Evolutionary conservation across 2,888 invertebrate genomes (phyloP), one percentile per base, ranked within the genome.

Genomic region (Adineta ricciae): DNA sequence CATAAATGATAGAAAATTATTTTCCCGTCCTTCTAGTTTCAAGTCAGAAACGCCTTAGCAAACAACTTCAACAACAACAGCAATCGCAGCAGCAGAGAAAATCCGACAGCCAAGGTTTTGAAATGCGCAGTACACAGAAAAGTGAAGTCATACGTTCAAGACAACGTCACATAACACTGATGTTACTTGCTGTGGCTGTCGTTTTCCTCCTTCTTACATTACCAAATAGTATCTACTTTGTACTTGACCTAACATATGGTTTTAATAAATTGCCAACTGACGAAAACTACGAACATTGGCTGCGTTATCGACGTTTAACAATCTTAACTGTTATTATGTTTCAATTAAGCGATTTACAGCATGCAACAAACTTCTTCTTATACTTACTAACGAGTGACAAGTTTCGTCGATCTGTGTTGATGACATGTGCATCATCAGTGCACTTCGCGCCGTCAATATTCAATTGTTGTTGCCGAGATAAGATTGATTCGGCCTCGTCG

Each of bases 331-430:
- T 78, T 8, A n/a, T 78, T 19, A 38, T 78, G 78, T 78, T 78
- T 78, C 78, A 78, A 78, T 78, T 78, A 41, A 78, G 78, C n/a
- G 78, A 78, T 78, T 41, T 78, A n/a, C 78, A 78, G n/a, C 78
- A 78, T n/a, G 41, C 78, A n/a, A 78, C 41, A n/a, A 78, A 78
- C 14, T 78, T 78, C 41, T 78, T 78, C 78, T 19, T 78, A 41
- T 78, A 78, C 41, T n/a, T 78, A 78, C 41, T 78, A 78, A 78
- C 78, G 1, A 41, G 41, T 41, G 41, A 78, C 11, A 78, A 78
- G 41, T 78, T 78, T 78, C 78, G 78, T 78, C 78, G 41, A 5
- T 78, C 78, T 11, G 41, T 78, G 4, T 1, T 41, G 0, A 1
- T 2, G 3, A 78, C 24, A 36, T 78, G 64, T 64, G 32, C 27